Base-by-base conservation (phyloP, 2,888 invertebrate species). In the Noctua janthe region DNA sequence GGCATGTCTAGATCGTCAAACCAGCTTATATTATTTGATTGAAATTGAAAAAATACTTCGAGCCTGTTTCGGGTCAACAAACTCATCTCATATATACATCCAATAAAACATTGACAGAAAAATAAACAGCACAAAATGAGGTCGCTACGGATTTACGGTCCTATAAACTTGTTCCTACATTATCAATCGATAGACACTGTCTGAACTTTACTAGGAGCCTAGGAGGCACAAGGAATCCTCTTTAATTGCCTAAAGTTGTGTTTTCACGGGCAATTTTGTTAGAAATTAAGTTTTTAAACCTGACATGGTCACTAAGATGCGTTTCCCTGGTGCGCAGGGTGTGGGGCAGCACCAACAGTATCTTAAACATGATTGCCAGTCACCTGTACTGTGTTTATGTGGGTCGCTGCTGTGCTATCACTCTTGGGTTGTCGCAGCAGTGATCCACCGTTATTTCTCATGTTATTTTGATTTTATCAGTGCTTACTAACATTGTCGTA, bases 101-200 rank as follows among this genome's bases (percentile, higher is more conserved):
- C 10, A 83, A 86, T 76, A 69, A 76, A 69, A 82, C 74, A 84
- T 76, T 39, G 76, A 15, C 35, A 43, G 29, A 56, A 74, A 85
- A 81, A 70, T 72, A 62, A 85, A 62, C 15, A 15, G 6, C 51
- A 47, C 20, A 51, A 67, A 86, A 73, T 35, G 62, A 70, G 75
- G 64, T 39, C 66, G 15, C 67, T 47, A 47, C 8, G 69, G 79
- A 84, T 78, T 84, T 66, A 69, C 15, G 71, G 10, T 7, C 39
- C 66, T n/a, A 74, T 84, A 75, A 75, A 80, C n/a, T 62, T 49
- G 35, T 66, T 69, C 5, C 71, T 71, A 4, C 15, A 39, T 47
- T 70, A 66, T 73, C 77, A 39, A 76, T 78, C 78, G 23, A 77
- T 77, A 74, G n/a, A 23, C 2, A 49, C 35, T 51, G 23, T 51